A percentile compares a stretch with the other conserved stretches of the same genome.
These are phyloP conservation scores for Botrylloides violaceus DNA, from an alignment of 23 tunicate species.

Conservation along the genomic window DNA sequence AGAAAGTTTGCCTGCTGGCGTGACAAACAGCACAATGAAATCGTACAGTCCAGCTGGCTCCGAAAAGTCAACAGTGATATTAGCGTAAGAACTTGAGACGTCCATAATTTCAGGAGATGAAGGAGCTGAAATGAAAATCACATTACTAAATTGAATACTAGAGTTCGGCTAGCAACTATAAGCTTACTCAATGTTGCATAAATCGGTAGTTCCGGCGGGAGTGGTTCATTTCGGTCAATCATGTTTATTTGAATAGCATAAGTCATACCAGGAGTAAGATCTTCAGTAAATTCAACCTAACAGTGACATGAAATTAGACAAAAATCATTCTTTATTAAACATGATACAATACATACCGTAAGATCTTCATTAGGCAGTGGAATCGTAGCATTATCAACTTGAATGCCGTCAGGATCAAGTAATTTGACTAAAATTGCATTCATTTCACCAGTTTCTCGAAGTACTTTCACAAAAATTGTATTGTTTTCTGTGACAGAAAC, in stretches of 20 bases:
- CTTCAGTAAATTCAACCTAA: constrained; percentile 40
- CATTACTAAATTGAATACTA: too few species aligned
- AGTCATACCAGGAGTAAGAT: constrained; percentile 30
- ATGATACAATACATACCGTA: background rate
- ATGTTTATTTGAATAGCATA: background rate
- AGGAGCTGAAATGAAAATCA: background rate
- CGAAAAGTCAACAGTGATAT: background rate
- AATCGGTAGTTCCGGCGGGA: background rate
- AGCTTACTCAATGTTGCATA: background rate
- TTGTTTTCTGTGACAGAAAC: constrained; percentile 24
- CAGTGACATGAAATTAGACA: background rate
- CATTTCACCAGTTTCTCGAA: background rate
- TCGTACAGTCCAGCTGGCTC: background rate
- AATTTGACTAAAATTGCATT: constrained; percentile 3
- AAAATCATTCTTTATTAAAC: background rate
- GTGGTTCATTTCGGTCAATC: background rate
- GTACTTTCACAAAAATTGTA: constrained; percentile 34
- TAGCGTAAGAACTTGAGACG: background rate
- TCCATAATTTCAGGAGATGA: background rate
- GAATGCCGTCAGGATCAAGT: background rate
- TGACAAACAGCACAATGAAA: background rate
- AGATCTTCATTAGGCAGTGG: background rate
- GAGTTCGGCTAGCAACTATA: too few species aligned
- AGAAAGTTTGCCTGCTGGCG: background rate
- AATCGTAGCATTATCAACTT: background rate